Evolutionary conservation across 2,888 invertebrate genomes (phyloP), one percentile per base, ranked within the genome.

Genomic region (Andrena flavipes): DNA sequence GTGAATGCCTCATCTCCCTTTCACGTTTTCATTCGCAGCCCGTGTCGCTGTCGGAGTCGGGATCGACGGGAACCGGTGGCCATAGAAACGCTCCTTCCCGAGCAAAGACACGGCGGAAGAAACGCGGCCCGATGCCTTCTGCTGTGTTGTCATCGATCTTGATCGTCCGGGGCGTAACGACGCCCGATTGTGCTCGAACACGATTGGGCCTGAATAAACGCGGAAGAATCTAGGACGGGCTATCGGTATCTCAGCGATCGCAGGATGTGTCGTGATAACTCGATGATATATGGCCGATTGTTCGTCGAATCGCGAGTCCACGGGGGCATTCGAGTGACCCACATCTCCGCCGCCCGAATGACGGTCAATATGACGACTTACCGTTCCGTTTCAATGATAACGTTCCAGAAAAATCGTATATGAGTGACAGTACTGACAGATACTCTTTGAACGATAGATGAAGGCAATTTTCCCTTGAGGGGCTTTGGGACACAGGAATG

Each of bases 221-320:
- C 62, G 62, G 76, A 78, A 63, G 79, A 83, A 86, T 86, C 78
- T 67, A 75, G 78, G 69, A 84, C 82, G 35, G 56, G 26, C 74
- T 79, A 76, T 76, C 70, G 29, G 82, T 81, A 84, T 81, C 81
- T 77, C 64, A 56, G 29, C 68, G 65, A 80, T 80, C 85, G 59
- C 71, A 23, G 78, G 74, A 79, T 76, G 60, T 76, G 51, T 73
- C 71, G 75, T 56, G 79, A 84, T 84, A 79, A 83, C 59, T 56
- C 76, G 77, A 79, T 86, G 84, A 84, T 83, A 75, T 81, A 77
- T 62, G 29, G 62, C 23, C 77, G 76, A 86, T 85, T 80, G 85
- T 86, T 80, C 82, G 68, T 35, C 65, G 48, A 26, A n/a, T 33
- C 16, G 71, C 59, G 59, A 60, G 76, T 79, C 73, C 49, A 77